A percentile compares a stretch with the other conserved stretches of the same genome.
Evolutionary conservation across 2,797 vertebrate species (phyloP).

Genomic region (Chanos chanos): DNA sequence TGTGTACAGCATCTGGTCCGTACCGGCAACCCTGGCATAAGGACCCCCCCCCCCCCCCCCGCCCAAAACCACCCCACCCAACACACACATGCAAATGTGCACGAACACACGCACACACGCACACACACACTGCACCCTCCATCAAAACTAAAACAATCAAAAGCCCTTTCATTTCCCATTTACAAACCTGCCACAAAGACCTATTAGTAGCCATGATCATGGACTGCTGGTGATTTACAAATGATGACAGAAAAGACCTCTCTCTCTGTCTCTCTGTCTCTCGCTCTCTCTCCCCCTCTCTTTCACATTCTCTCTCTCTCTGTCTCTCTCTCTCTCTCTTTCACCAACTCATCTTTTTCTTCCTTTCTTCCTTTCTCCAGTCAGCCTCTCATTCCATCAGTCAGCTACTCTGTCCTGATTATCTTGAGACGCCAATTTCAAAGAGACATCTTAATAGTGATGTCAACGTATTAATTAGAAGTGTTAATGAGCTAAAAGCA

Average conservation of each 20-base stretch:
- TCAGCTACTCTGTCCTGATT: slow-evolving; percentile 98
- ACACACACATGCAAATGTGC: slow-evolving; percentile 28
- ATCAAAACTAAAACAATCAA: slow-evolving; percentile 80
- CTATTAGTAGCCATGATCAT: slow-evolving; percentile 74
- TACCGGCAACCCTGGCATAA: slow-evolving; percentile 62
- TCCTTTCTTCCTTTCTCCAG: slow-evolving; percentile 67
- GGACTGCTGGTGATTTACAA: slow-evolving; percentile 65
- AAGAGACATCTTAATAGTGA: slow-evolving; percentile 99
- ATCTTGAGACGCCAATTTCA: slow-evolving; percentile 99
- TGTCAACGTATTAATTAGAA: slow-evolving; percentile 99
- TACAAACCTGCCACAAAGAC: slow-evolving; percentile 71
- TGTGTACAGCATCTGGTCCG: slow-evolving; percentile 79
- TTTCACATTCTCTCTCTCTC: background rate
- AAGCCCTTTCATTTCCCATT: slow-evolving; percentile 78
- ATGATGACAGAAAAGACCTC: slow-evolving; percentile 53
- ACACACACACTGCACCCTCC: slow-evolving; percentile 44
- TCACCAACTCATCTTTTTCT: too few relatives aligned
- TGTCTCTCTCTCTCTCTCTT: slow-evolving; percentile 56
- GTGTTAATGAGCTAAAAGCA: slow-evolving; percentile 99
- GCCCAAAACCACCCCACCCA: background rate
- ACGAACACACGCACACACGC: slow-evolving; percentile 21
- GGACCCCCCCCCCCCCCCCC: slow-evolving; percentile 57
- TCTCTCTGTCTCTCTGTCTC: slow-evolving; percentile 40
- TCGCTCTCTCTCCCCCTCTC: background rate
- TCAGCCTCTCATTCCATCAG: slow-evolving; percentile 86